phyloP scores from a whole-genome alignment of 2,113 vertebrate genomes.

The Petromus typicus region DNA sequence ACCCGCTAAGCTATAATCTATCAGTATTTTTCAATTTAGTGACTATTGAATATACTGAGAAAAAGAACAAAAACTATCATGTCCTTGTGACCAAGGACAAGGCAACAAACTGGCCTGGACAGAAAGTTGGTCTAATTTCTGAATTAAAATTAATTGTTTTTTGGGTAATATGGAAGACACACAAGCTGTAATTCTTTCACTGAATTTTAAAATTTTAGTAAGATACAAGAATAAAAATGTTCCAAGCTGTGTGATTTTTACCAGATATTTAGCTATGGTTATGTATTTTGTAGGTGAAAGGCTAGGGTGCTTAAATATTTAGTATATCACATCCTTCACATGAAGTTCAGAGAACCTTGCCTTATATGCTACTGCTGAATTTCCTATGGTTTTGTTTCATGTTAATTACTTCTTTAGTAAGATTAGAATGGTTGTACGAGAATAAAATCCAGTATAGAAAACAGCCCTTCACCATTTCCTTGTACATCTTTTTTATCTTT shows the following conservation, averaged over 20 bases:
- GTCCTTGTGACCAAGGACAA: too few relatives aligned
- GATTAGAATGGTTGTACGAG: neutral
- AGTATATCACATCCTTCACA: neutral
- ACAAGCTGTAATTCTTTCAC: conserved; percentile 3
- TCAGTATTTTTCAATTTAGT: conserved; percentile 66
- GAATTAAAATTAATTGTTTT: conserved; percentile 58
- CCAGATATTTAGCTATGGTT: neutral
- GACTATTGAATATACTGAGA: too few relatives aligned
- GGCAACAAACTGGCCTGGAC: conserved; percentile 38
- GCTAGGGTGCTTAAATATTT: conserved; percentile 28
- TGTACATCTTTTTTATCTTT: conserved; percentile 36
- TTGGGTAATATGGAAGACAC: neutral
- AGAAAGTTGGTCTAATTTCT: conserved; percentile 52
- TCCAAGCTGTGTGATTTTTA: neutral
- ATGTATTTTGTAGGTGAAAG: neutral
- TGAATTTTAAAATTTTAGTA: neutral
- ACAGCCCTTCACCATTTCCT: neutral
- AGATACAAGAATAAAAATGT: neutral
- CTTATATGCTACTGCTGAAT: neutral
- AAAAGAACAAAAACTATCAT: too few relatives aligned
- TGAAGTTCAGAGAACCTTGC: neutral
- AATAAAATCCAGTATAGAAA: conserved; percentile 14
- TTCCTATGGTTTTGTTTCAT: neutral
- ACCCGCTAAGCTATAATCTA: conserved; percentile 54
- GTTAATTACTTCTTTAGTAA: conserved; percentile 58